These are phyloP conservation scores for Falcunculus frontatus DNA, from an alignment of 2,113 vertebrate species.

Conservation along the genomic window DNA sequence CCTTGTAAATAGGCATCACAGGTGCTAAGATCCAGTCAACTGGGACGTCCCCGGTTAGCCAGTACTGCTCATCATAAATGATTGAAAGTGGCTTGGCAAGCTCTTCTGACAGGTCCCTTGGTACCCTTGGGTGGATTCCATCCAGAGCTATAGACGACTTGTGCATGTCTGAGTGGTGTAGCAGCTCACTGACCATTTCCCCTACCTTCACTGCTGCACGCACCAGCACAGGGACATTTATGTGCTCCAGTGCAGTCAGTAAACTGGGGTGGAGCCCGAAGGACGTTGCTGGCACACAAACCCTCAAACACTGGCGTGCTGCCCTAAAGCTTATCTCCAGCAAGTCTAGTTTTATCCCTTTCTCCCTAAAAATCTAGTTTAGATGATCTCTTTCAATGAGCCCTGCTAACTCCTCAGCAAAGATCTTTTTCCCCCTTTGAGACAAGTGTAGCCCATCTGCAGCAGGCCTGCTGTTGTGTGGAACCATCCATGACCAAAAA, in stretches of 20 bases:
- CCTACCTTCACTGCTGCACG: fast-evolving
- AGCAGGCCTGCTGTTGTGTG: background rate
- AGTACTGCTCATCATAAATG: background rate
- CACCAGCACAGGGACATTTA: background rate
- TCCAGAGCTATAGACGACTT: background rate
- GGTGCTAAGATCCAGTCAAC: background rate
- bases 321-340: background rate
- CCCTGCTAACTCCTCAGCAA: background rate
- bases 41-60: background rate
- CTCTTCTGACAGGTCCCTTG: background rate
- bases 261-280: background rate
- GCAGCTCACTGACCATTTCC: background rate
- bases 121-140: background rate
- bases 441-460: background rate
- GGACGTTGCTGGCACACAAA: fast-evolving
- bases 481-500: background rate
- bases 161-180: no score
- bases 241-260: background rate
- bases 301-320: fast-evolving
- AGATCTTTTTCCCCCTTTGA: background rate
- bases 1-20: background rate
- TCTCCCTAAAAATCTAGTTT: background rate
- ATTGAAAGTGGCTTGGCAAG: background rate
- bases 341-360: background rate
- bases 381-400: background rate